Evolutionary conservation across 1,140 invertebrate genomes (phyloP).

Genomic region (Melanaphis sacchari): DNA sequence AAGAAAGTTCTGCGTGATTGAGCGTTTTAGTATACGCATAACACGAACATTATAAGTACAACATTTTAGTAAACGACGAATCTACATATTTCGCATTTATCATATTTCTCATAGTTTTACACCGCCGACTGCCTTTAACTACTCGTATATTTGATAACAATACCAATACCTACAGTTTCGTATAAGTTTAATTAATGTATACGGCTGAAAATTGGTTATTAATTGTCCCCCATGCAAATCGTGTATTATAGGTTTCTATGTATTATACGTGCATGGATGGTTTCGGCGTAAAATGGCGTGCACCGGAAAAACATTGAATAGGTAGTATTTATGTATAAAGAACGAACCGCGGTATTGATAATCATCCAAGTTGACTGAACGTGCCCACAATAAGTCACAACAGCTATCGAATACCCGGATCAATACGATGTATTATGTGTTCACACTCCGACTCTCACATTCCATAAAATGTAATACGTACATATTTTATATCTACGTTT

Average conservation of each 20-base stretch:
- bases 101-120: neutral
- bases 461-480: neutral
- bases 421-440: neutral
- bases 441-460: slow-evolving; percentile 9
- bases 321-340: slow-evolving; percentile 9
- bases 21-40: neutral
- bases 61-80: neutral
- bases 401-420: neutral
- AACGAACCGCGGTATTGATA: neutral
- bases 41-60: neutral
- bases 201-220: neutral
- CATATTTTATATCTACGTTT: neutral
- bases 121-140: neutral
- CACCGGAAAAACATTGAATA: neutral
- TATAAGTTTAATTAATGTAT: neutral
- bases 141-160: too few species aligned
- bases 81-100: neutral
- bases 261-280: neutral
- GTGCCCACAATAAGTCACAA: neutral
- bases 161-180: neutral
- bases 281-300: neutral
- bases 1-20: neutral
- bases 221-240: neutral
- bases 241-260: neutral
- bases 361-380: neutral